Base-by-base conservation (phyloP, 64 coral and sea anemone genomes). In the Orbicella faveolata region DNA sequence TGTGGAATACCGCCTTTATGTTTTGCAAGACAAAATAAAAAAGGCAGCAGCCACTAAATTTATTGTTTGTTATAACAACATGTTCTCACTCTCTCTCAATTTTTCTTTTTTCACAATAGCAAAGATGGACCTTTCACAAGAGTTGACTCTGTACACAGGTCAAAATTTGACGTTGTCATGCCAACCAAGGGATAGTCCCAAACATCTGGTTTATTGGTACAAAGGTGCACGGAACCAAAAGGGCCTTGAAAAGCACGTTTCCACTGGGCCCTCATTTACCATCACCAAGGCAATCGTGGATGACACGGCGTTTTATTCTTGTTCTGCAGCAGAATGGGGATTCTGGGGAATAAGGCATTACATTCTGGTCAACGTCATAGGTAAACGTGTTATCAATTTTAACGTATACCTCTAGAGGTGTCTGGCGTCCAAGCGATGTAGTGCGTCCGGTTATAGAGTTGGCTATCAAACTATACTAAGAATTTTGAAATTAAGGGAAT, bases 121-220 rank as follows among this genome's bases (percentile, higher is more conserved):
- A 67, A 11, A 37, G 36, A 17, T 72, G 0, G 0, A 21, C 25
- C 20, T 85, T 25, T 85, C 82, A 39, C 20, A 52, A 68, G 66
- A 85, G 41, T 52, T 85, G 13, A 85, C 36, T 33, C 37, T 85
- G 67, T 85, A 85, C 23, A 34, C 65, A 18, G 41, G 39, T 85
- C 64, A 85, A 51, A 72, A 52, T 52, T 26, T 85, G 82, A 85
- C 82, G 64, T 54, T 85, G 82, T 72, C 82, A 85, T 85, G 82
- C 41, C 65, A 72, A 26, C 36, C 82, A 14, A 85, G 82, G 23
- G 82, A 85, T 37, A 72, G 37, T 52, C 82, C 82, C 13, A 12
- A 41, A 39, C 14, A 67, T 18, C 21, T 54, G 9, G 63, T 85
- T 16, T 72, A 19, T 36, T 85, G 82, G 82, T 72, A 85, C 63